Evolutionary conservation across 2,888 invertebrate species (phyloP), one percentile per base, ranked within the genome.

Genomic region (Eilema caniola): DNA sequence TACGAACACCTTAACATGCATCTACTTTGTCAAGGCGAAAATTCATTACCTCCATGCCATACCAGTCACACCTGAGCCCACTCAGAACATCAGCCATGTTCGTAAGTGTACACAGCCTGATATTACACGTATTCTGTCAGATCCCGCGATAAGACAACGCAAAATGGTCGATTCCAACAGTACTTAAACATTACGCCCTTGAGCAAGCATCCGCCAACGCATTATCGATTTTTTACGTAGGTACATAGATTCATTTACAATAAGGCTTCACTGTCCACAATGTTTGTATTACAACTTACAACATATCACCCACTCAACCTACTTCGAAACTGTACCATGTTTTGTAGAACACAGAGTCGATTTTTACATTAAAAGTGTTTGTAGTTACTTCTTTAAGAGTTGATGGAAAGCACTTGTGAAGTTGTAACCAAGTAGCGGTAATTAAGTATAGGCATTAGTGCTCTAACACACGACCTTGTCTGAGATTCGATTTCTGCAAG

Each of bases 221-320:
- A 85, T 82, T 93, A 94, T 94, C 93, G 93, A 94, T 93, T 93
- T 92, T 92, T 87, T 86, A 90, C 91, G 90, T 90, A 61, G 57
- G 61, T 61, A 93, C 91, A 89, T 90, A 91, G 88, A 90, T 90
- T 90, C 89, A 88, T 88, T 90, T 88, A 90, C 90, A 90, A 86
- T 94, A 93, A 83, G 93, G 94, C 92, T 94, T 94, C 94, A 83
- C 87, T 88, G 87, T 86, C 87, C 89, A 88, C 84, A 75, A 78
- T 83, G 84, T 80, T 80, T 79, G 79, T 78, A 69, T 72, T 80
- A 76, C 72, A 79, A 80, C 80, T 81, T 73, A 69, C 78, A 80
- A 82, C 86, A 81, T 84, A 88, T 85, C 79, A 74, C 69, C 72
- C 70, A 59, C 37, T 71, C 57, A 71, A 59, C 64, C 60, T 59